Conservation (phyloP, 2,797 vertebrate genomes). For the Alcedo atthis region DNA sequence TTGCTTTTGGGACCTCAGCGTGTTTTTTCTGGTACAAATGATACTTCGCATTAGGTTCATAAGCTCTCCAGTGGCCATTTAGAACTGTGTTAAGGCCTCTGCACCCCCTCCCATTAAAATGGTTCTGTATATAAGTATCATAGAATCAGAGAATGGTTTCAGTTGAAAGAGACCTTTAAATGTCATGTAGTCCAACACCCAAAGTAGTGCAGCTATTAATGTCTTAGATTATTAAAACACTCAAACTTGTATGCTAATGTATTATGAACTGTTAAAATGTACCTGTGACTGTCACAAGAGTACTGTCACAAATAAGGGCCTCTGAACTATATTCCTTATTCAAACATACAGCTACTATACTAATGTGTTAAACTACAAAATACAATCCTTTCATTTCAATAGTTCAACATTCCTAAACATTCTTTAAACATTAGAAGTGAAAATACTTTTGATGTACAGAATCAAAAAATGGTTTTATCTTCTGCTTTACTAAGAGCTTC, state of each 20-base stretch:
- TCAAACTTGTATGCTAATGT: not conserved
- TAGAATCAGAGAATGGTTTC: not conserved
- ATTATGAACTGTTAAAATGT: not conserved
- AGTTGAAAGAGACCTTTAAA: not conserved
- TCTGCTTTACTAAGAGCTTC: not conserved
- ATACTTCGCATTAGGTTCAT: not conserved
- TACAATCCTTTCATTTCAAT: not conserved
- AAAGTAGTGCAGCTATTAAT: not conserved
- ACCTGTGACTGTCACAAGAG: not conserved
- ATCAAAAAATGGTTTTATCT: not conserved
- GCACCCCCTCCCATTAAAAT: not conserved
- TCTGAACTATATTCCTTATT: not conserved
- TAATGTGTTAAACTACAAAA: not conserved
- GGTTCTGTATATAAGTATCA: not conserved
- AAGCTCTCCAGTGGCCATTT: not conserved
- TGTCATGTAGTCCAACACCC: not conserved
- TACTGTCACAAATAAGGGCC: not conserved
- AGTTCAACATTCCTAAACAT: rapidly evolving
- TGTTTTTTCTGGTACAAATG: not conserved
- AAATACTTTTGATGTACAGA: not conserved
- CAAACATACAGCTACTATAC: not conserved
- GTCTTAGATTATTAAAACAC: not conserved
- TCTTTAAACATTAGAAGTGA: not conserved
- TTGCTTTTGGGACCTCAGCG: not conserved
- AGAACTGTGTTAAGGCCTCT: not conserved